Base-by-base conservation (phyloP, 1,140 invertebrate species). In the Tetraneura akinire region DNA sequence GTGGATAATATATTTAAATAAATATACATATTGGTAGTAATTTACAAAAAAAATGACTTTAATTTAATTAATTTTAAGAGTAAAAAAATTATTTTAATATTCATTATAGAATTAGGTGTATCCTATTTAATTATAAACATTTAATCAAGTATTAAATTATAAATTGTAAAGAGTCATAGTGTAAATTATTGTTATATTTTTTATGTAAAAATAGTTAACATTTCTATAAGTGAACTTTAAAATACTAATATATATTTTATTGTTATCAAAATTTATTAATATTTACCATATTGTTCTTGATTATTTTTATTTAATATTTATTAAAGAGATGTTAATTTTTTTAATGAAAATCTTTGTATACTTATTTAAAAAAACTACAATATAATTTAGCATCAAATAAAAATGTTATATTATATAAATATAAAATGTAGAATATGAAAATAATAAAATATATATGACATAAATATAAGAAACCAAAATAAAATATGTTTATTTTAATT, bases 371-470 rank as follows among this genome's bases (percentile, higher is more conserved):
- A n/a, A 29, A 62, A 32, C 16, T 47, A 3, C 47, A 47, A 49
- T 26, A 47, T 49, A 26, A 49, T 70, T 70, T 49, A 49, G 45
- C 68, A 26, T 70, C 68, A 70, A 70, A 70, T 49, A 13, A 49
- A n/a, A 47, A 2, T 68, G 1, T 66, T 47, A 3, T 47, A 21
- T 21, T 57, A 9, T n/a, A n/a, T 13, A 1, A 37, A 62, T 16
- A 26, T n/a, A n/a, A n/a, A n/a, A n/a, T n/a, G n/a, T n/a, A n/a
- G n/a, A n/a, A n/a, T n/a, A n/a, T n/a, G n/a, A n/a, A n/a, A n/a
- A n/a, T n/a, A n/a, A n/a, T n/a, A n/a, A n/a, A n/a, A n/a, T n/a
- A n/a, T n/a, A n/a, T n/a, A n/a, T n/a, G n/a, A n/a, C n/a, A n/a
- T n/a, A n/a, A n/a, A n/a, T n/a, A n/a, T n/a, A n/a, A n/a, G n/a